phyloP scores from a whole-genome alignment of 1,140 invertebrate genomes.

The Temnothorax curvispinosus region DNA sequence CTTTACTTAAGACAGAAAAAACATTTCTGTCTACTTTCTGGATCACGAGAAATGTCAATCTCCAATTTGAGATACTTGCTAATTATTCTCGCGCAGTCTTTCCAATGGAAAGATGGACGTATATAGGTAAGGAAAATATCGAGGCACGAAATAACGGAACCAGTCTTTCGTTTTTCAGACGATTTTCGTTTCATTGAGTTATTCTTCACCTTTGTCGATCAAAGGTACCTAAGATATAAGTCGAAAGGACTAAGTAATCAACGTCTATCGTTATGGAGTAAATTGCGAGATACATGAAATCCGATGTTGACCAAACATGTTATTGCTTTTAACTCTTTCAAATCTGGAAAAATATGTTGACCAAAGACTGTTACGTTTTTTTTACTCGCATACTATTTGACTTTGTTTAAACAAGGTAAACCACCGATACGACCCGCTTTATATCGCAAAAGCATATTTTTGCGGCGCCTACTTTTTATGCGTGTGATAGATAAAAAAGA shows the following conservation, averaged over 20 bases:
- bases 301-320: conserved; percentile 47
- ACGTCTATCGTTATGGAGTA: conserved; percentile 18
- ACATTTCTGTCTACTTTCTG: not conserved
- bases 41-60: not conserved
- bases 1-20: not conserved
- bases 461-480: conserved; percentile 26
- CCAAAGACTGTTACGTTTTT: not conserved
- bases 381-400: conserved; percentile 29
- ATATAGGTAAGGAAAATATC: not conserved
- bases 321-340: conserved; percentile 47
- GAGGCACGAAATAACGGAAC: not conserved
- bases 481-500: conserved; percentile 17
- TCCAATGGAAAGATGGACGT: not conserved
- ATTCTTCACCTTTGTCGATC: not conserved
- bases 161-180: not conserved
- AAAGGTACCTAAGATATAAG: not conserved
- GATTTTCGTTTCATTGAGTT: not conserved
- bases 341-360: conserved; percentile 55
- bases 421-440: conserved; percentile 3
- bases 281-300: conserved; percentile 17
- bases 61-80: not conserved
- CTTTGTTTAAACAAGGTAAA: conserved; percentile 50
- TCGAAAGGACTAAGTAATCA: conserved; percentile 2
- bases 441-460: conserved; percentile 36
- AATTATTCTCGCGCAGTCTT: not conserved